Evolutionary conservation across 1,140 invertebrate species (phyloP).

Genomic region (Coptotermes formosanus): DNA sequence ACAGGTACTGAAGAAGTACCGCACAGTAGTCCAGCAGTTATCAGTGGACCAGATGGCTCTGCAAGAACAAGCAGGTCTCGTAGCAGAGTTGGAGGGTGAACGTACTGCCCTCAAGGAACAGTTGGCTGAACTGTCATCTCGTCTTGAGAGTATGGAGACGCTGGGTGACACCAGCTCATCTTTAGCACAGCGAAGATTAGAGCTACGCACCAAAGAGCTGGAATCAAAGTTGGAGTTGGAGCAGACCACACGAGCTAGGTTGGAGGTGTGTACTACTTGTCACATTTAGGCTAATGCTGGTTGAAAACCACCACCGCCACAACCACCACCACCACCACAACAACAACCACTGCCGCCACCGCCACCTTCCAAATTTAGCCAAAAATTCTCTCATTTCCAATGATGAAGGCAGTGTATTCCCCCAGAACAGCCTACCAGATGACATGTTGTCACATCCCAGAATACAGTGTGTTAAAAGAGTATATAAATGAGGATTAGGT

Average conservation of each 20-base stretch:
- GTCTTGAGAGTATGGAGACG: constrained; percentile 75
- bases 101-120: constrained; percentile 73
- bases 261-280: constrained; percentile 61
- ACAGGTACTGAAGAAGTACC: constrained; percentile 87
- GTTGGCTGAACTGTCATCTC: constrained; percentile 69
- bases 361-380: too few species aligned
- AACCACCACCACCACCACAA: too few species aligned
- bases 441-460: too few species aligned
- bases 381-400: too few species aligned
- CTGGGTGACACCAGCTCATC: constrained; percentile 73
- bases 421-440: too few species aligned
- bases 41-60: constrained; percentile 79
- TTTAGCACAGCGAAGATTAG: constrained; percentile 64
- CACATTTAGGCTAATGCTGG: not conserved
- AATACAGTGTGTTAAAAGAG: too few species aligned
- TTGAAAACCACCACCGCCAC: too few species aligned
- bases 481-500: too few species aligned
- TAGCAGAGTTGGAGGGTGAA: constrained; percentile 76
- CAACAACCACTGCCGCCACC: too few species aligned
- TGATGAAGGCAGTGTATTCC: too few species aligned
- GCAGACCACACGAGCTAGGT: constrained; percentile 74
- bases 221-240: constrained; percentile 89
- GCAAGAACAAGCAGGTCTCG: constrained; percentile 75
- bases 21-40: constrained; percentile 79
- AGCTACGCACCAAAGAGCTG: constrained; percentile 81